Conservation (phyloP, 2,888 invertebrate species). For the Helicoverpa assulta region DNA sequence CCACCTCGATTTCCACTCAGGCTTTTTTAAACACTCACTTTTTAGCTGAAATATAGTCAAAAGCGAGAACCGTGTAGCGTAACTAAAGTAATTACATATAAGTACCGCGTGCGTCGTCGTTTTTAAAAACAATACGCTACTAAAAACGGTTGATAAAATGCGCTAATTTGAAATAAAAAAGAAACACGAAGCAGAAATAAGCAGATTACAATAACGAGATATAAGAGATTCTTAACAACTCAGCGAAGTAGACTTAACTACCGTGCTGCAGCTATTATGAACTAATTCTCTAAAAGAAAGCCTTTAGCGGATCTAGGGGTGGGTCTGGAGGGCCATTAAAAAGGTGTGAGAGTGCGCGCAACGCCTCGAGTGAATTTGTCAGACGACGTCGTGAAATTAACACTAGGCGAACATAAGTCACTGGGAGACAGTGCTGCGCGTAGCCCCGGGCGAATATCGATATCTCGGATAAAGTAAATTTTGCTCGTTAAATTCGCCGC, state of each 20-base stretch:
- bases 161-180: slow-evolving; percentile 4
- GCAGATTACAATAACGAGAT: slow-evolving; percentile 56
- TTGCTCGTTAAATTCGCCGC: slow-evolving; percentile 38
- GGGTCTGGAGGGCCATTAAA: slow-evolving; percentile 70
- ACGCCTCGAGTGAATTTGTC: slow-evolving; percentile 82
- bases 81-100: background rate
- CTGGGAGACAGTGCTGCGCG: slow-evolving; percentile 70
- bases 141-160: background rate
- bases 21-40: background rate
- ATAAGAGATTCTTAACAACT: slow-evolving; percentile 53
- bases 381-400: slow-evolving; percentile 83
- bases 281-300: slow-evolving; percentile 70
- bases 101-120: background rate
- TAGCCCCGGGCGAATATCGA: slow-evolving; percentile 73
- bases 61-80: background rate
- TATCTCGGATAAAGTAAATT: slow-evolving; percentile 61
- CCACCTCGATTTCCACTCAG: background rate
- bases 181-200: slow-evolving; percentile 43
- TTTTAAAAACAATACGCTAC: background rate
- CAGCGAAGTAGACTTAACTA: slow-evolving; percentile 54
- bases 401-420: slow-evolving; percentile 85
- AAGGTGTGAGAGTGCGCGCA: slow-evolving; percentile 71
- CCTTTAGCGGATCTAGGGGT: slow-evolving; percentile 62
- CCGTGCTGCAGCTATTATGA: slow-evolving; percentile 61
- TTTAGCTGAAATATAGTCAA: background rate